Conservation (phyloP, 2,113 vertebrate genomes). For the Acanthochromis polyacanthus region DNA sequence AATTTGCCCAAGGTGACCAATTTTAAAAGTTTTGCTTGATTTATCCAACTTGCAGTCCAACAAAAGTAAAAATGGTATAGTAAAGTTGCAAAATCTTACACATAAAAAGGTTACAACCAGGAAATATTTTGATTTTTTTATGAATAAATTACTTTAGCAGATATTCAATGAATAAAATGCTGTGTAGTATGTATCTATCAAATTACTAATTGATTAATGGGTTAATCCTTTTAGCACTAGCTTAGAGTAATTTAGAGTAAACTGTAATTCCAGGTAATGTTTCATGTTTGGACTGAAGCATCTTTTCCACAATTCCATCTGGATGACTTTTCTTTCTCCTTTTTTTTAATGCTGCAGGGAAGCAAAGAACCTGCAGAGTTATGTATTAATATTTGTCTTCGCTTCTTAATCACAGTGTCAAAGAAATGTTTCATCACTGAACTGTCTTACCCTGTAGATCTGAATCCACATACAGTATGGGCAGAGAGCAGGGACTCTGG, state of each 20-base stretch:
- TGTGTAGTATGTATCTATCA: too few species aligned
- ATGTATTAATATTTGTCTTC: constrained; percentile 19
- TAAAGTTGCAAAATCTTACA: too few species aligned
- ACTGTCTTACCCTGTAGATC: constrained; percentile 2
- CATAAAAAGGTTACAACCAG: background rate
- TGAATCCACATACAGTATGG: constrained; percentile 15
- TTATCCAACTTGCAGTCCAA: background rate
- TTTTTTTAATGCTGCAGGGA: background rate
- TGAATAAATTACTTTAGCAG: background rate
- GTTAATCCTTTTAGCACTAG: too few species aligned
- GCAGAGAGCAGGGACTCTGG: constrained; percentile 28
- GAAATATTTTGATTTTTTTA: background rate
- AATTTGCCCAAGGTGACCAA: too few species aligned
- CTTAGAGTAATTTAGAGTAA: background rate
- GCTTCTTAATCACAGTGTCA: constrained; percentile 22
- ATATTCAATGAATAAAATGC: too few species aligned
- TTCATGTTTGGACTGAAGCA: constrained; percentile 27
- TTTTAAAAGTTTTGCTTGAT: background rate
- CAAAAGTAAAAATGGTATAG: too few species aligned
- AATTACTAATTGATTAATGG: too few species aligned
- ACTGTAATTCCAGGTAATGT: background rate
- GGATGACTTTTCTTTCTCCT: background rate
- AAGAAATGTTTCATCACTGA: constrained; percentile 36
- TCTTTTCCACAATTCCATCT: constrained; percentile 26
- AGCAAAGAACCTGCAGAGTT: constrained; percentile 8